These are phyloP conservation scores for Pachyuromys duprasi DNA, from an alignment of 2,797 vertebrate species.

Conservation along the genomic window DNA sequence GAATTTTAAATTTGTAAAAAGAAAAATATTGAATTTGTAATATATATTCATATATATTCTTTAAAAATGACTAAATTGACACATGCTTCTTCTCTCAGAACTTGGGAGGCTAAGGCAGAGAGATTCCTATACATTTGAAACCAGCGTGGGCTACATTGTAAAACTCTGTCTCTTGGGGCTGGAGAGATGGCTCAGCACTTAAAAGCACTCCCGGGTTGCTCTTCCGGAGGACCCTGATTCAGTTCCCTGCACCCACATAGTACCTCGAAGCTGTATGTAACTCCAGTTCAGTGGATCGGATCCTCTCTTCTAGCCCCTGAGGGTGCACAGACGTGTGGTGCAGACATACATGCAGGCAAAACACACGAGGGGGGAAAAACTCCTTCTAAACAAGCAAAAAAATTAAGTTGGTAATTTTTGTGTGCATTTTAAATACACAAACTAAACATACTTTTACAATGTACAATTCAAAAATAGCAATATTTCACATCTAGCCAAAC, in stretches of 20 bases:
- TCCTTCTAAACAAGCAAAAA: neutral
- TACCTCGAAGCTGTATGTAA: neutral
- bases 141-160: neutral
- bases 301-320: neutral
- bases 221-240: neutral
- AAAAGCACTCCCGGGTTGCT: neutral
- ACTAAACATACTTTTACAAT: slow-evolving; percentile 8
- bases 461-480: neutral
- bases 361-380: neutral
- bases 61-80: neutral
- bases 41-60: neutral
- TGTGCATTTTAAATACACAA: neutral
- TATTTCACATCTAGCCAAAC: slow-evolving; percentile 11
- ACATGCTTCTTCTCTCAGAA: neutral
- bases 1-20: slow-evolving; percentile 7
- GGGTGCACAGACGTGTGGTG: neutral
- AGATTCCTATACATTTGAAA: neutral
- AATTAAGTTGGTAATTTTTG: neutral
- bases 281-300: neutral
- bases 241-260: neutral
- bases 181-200: neutral
- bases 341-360: neutral
- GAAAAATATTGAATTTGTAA: neutral
- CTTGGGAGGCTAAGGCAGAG: neutral
- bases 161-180: neutral